Base-by-base conservation (phyloP, 2,113 vertebrate genomes). In the Hyperoodon ampullatus region DNA sequence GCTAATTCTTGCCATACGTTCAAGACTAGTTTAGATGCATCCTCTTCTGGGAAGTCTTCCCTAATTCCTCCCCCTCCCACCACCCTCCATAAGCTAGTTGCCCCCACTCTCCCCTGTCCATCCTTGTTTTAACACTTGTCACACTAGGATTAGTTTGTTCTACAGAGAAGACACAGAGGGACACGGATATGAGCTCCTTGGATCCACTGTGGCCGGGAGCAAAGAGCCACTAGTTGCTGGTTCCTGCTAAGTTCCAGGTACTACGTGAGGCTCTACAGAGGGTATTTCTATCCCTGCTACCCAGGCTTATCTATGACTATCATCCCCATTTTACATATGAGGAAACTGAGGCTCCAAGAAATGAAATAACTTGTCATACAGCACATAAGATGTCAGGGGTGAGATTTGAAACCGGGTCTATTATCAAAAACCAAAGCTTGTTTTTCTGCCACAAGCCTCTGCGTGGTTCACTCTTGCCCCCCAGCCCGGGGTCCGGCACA, bases 1-100 rank as follows among this genome's bases (percentile, higher is more conserved):
- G 86, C 63, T n/a, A 30, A 88, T 88, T 87, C 77, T 24, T 50
- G 74, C 74, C 44, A 4, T 35, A 55, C 44, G 53, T 93, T 63
- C 21, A 53, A 91, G 72, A 30, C 26, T 19, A 50, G 53, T 11
- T 50, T 47, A 47, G 26, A 47, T 28, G 18, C 83, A 58, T 93
- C 63, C 55, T 89, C 78, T 89, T 80, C 55, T 15, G 9, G 88
- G 55, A 80, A 75, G 55, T 42, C 90, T 58, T 81, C 71, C 88
- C 6, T 72, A 9, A 53, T 61, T 93, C 66, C 83, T 83, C 14
- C 60, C 68, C 53, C 21, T 91, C 65, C 78, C 44, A 7, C 50
- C 26, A 58, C 16, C 28, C 55, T 83, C 58, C 35, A 6, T 44
- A 68, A 70, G 6, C 47, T 8, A 35, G 3, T 68, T 19, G 42